phyloP scores from a whole-genome alignment of 2,888 invertebrate species.

The Didymodactylos carnosus region DNA sequence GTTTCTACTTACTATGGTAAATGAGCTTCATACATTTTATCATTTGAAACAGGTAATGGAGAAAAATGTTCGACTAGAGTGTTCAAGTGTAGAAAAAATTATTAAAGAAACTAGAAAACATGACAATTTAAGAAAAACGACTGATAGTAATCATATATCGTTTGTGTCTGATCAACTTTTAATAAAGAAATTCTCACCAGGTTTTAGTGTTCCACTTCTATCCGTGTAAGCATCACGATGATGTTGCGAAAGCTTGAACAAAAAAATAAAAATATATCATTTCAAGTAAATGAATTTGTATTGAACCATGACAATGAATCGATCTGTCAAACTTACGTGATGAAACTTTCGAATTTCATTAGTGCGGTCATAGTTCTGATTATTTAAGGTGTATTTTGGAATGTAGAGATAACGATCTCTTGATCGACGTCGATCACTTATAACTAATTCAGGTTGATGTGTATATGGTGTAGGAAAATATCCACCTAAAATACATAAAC shows the following conservation, averaged over 20 bases:
- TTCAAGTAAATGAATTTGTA: neutral
- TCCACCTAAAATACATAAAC: constrained; percentile 21
- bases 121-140: too few species aligned
- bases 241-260: constrained; percentile 25
- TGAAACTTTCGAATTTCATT: constrained; percentile 26
- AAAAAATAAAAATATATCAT: neutral
- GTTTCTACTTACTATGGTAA: constrained; percentile 5
- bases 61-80: too few species aligned
- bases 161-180: too few species aligned
- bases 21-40: constrained; percentile 9
- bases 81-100: too few species aligned
- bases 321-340: constrained; percentile 19
- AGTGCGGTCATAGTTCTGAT: constrained; percentile 29
- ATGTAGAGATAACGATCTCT: constrained; percentile 28
- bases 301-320: neutral
- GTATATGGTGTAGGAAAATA: constrained; percentile 32
- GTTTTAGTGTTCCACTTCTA: constrained; percentile 26
- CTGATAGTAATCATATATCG: too few species aligned
- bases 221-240: constrained; percentile 32
- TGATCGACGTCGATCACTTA: constrained; percentile 26
- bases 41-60: constrained; percentile 3
- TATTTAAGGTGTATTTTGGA: constrained; percentile 28
- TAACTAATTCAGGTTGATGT: constrained; percentile 32
- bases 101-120: too few species aligned
- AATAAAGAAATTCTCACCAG: constrained; percentile 29